phyloP scores from a whole-genome alignment of 2,113 vertebrate genomes.

The Hiodon alosoides region DNA sequence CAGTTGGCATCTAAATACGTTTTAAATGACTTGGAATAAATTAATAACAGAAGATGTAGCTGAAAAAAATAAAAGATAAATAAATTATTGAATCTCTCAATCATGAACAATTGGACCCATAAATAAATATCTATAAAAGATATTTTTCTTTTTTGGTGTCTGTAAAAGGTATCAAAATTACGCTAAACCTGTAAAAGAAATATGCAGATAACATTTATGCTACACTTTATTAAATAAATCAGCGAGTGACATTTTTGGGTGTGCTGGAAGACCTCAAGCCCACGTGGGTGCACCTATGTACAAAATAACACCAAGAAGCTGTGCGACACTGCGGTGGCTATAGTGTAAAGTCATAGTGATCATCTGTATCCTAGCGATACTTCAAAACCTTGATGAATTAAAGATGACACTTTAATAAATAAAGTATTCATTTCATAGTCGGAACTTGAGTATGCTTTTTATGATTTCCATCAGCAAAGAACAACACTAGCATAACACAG shows the following conservation, averaged over 20 bases:
- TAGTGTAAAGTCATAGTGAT: slow-evolving; percentile 53
- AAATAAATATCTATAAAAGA: no score
- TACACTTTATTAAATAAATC: slow-evolving; percentile 17
- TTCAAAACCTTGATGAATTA: slow-evolving; percentile 2
- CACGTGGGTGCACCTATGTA: slow-evolving; percentile 42
- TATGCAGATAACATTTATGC: not conserved
- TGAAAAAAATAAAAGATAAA: slow-evolving; percentile 12
- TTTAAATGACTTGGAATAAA: slow-evolving; percentile 9
- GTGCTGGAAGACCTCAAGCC: slow-evolving; percentile 58
- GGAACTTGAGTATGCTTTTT: slow-evolving; percentile 30
- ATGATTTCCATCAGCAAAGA: slow-evolving; percentile 44
- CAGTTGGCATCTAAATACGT: not conserved
- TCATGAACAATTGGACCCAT: no score
- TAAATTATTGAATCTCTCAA: not conserved
- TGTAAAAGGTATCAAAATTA: no score
- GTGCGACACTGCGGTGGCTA: slow-evolving; percentile 48
- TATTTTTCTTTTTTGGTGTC: no score
- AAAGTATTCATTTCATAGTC: slow-evolving; percentile 25
- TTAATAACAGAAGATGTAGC: not conserved
- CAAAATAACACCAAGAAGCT: slow-evolving; percentile 33
- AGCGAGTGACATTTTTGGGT: slow-evolving; percentile 32
- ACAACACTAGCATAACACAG: slow-evolving; percentile 46
- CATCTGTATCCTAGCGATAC: slow-evolving; percentile 42
- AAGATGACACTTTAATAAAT: not conserved
- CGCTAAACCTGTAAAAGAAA: not conserved